These are phyloP conservation scores for Salticus scenicus DNA, from an alignment of 2,888 invertebrate genomes.

Conservation along the genomic window DNA sequence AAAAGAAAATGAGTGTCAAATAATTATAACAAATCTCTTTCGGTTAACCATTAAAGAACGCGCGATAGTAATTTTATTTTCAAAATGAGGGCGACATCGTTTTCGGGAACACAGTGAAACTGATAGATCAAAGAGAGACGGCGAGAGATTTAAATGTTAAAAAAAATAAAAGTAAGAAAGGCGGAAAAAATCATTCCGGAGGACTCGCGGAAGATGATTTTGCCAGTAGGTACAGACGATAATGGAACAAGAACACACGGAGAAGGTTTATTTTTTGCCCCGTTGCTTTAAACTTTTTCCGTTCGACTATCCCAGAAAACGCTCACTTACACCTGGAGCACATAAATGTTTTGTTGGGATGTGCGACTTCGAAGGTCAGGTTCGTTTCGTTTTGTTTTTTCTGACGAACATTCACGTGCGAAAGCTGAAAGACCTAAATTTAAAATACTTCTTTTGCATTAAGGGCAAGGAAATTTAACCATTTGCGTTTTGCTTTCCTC, in stretches of 20 bases:
- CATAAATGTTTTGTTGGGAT: constrained; percentile 25
- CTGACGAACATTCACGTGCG: not conserved
- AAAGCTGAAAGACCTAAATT: constrained; percentile 12
- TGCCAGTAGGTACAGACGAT: constrained; percentile 46
- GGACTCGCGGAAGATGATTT: constrained; percentile 37
- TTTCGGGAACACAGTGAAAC: not conserved
- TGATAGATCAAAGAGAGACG: constrained; percentile 30
- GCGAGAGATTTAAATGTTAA: not conserved
- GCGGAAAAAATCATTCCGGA: constrained; percentile 30
- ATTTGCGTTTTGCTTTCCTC: too few species aligned
- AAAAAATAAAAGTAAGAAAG: constrained; percentile 21
- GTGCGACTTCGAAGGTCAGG: constrained; percentile 46
- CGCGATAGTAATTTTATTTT: constrained; percentile 33
- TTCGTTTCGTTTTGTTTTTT: not conserved
- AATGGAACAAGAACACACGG: constrained; percentile 41
- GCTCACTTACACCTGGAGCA: constrained; percentile 3
- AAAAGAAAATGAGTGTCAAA: too few species aligned
- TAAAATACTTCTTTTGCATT: too few species aligned
- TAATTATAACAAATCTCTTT: too few species aligned
- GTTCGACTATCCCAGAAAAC: constrained; percentile 49
- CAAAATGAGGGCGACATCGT: constrained; percentile 38
- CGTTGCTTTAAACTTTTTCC: constrained; percentile 10
- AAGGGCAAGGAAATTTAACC: too few species aligned
- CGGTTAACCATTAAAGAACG: not conserved
- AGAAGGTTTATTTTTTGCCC: constrained; percentile 13